Base-by-base conservation (phyloP, 2,797 vertebrate genomes). In the Sphenodon punctatus region DNA sequence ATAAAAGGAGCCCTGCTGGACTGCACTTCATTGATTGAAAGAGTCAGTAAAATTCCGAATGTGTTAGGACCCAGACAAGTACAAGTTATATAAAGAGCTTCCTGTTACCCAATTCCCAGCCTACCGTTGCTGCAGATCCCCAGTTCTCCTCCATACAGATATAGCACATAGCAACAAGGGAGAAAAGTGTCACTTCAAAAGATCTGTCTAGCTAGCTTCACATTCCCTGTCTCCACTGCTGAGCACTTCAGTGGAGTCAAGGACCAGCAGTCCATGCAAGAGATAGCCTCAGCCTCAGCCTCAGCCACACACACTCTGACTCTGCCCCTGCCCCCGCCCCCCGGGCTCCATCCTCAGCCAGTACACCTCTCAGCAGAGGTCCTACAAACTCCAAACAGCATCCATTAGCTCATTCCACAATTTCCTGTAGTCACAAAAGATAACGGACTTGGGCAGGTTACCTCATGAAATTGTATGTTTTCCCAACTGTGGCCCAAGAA, bases 21-120 rank as follows among this genome's bases (percentile, higher is more conserved):
- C 46, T 46, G 45, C 20, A n/a, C 11, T n/a, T 25, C 23, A 27
- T 17, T 55, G 27, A 55, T 16, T 17, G 27, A 59, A 27, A 55
- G 68, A 51, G 19, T 75, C 32, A 74, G 22, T 58, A 84, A 80
- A 66, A 87, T 41, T 30, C 32, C 20, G 74, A 75, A 4, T 19
- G 42, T 73, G 66, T 23, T 27, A 41, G 41, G 41, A 55, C 19
- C 38, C n/a, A 7, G 10, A 10, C 75, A 73, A 84, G 39, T 48
- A 71, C 17, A 49, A 25, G 23, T 27, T 61, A 49, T 49, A 30
- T 51, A 30, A 19, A 51, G n/a, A n/a, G n/a, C n/a, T n/a, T n/a
- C n/a, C n/a, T n/a, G n/a, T n/a, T 1, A 61, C 79, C 42, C n/a
- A 38, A 53, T 5, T 34, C 13, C 11, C 22, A 65, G 58, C 68